These are phyloP conservation scores for Taenioides sp. DNA, from an alignment of 2,797 vertebrate genomes.

Conservation along the genomic window DNA sequence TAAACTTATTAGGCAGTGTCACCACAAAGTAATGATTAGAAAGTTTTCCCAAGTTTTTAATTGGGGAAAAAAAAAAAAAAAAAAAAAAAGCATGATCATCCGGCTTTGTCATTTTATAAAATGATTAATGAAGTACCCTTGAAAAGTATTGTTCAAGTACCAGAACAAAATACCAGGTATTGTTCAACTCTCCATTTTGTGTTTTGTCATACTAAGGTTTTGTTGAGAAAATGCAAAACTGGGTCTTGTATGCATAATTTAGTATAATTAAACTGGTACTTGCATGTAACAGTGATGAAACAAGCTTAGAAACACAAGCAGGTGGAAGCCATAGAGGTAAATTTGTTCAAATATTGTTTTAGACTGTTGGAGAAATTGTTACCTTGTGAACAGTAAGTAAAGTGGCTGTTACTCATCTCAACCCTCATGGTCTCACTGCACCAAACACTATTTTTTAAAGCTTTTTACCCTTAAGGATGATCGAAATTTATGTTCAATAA, in stretches of 20 bases:
- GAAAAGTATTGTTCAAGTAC: no score
- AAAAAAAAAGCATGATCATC: no score
- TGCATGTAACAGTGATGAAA: slow-evolving; percentile 22
- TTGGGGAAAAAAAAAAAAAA: no score
- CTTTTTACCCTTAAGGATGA: slow-evolving; percentile 19
- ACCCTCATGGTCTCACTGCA: slow-evolving; percentile 2
- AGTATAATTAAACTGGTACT: slow-evolving; percentile 38
- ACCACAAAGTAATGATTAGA: background rate
- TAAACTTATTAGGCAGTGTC: background rate
- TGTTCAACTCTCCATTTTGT: background rate
- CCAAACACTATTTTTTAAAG: slow-evolving; percentile 12
- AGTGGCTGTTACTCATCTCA: slow-evolving; percentile 16
- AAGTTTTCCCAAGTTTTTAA: background rate
- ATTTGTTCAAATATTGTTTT: slow-evolving; percentile 22
- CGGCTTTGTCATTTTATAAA: no score
- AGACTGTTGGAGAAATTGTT: slow-evolving; percentile 18
- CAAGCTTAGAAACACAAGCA: slow-evolving; percentile 40
- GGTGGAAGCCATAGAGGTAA: slow-evolving; percentile 33
- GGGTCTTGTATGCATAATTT: slow-evolving; percentile 8
- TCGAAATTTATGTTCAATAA: slow-evolving; percentile 9
- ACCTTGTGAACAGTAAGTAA: slow-evolving; percentile 41
- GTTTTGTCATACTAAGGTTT: slow-evolving; percentile 16
- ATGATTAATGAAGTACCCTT: no score
- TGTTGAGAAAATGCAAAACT: slow-evolving; percentile 25
- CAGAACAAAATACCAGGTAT: background rate